Evolutionary conservation across 2,113 vertebrate species (phyloP), one percentile per base, ranked within the genome.

Genomic region (Nycticorax nycticorax): DNA sequence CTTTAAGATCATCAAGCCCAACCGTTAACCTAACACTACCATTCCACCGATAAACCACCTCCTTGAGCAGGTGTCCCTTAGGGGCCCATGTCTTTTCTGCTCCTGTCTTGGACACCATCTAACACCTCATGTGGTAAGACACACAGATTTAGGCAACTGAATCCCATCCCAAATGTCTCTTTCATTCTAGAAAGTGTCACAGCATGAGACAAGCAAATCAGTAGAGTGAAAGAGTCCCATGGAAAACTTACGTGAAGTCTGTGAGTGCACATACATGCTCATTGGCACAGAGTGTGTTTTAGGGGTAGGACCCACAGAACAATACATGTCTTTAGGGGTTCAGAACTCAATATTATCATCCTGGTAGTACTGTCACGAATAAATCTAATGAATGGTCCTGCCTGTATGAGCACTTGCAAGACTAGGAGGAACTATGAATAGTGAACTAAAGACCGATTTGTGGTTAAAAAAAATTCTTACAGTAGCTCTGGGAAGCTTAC

Each of bases 391-490:
- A 94, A 92, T 66, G 35, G 7, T 47, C 41, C 55, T 95, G 66
- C 62, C 56, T 79, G 13, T 75, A 27, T 62, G 17, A 84, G 39
- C 33, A n/a, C 62, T 16, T 78, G 45, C 64, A 96, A 89, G 76
- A 84, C 41, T 45, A 82, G 39, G 19, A 1, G 0, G 28, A 95
- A 28, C 39, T 72, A 35, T 43, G 72, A 89, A 75, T 17, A 89
- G n/a, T 81, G 83, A 92, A 81, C 39, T 43, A 87, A 78, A 79
- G 60, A 76, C 19, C 35, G 66, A 62, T 48, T 50, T 96, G 96
- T 78, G 96, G 96, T 97, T 97, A 96, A 92, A 86, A 93, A 72
- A 72, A 85, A 97, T 96, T 95, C 86, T 85, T 95, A n/a, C 37
- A 79, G 81, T 81, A 95, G 94, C 91, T 81, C 45, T 45, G 66